phyloP scores from a whole-genome alignment of 2,888 invertebrate genomes.

The Dermolepida albohirtum region DNA sequence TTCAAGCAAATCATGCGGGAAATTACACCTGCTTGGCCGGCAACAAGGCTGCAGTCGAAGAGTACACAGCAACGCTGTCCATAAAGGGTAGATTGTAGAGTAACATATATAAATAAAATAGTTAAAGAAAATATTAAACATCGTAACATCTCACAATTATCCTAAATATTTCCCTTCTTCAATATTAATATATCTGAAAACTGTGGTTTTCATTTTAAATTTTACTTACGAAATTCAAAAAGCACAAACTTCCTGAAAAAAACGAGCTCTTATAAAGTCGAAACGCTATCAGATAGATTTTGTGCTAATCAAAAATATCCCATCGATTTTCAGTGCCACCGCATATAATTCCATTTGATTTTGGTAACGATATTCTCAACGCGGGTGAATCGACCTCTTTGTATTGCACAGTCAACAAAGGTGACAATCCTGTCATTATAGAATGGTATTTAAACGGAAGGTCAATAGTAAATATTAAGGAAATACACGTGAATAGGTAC shows the following conservation, averaged over 20 bases:
- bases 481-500: conserved; percentile 62
- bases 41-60: conserved; percentile 75
- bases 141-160: not conserved
- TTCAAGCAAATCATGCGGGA: conserved; percentile 69
- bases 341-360: conserved; percentile 78
- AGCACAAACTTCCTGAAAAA: too few relatives aligned
- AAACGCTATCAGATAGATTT: too few relatives aligned
- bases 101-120: too few relatives aligned
- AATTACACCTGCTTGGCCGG: conserved; percentile 70
- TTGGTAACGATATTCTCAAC: conserved; percentile 80
- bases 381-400: conserved; percentile 81
- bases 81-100: conserved; percentile 66
- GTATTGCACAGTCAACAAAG: conserved; percentile 80
- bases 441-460: conserved; percentile 72
- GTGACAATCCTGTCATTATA: conserved; percentile 78
- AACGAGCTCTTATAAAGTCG: too few relatives aligned
- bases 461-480: conserved; percentile 67
- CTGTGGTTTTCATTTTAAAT: too few relatives aligned
- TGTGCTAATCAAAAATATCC: too few relatives aligned
- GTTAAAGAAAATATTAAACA: too few relatives aligned
- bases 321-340: conserved; percentile 73
- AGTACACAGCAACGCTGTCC: conserved; percentile 66
- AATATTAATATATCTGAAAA: too few relatives aligned
- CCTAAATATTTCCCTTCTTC: not conserved
- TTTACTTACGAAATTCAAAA: too few relatives aligned